Base-by-base conservation (phyloP, 2,113 vertebrate species). In the Ptychochromis oligacanthus region DNA sequence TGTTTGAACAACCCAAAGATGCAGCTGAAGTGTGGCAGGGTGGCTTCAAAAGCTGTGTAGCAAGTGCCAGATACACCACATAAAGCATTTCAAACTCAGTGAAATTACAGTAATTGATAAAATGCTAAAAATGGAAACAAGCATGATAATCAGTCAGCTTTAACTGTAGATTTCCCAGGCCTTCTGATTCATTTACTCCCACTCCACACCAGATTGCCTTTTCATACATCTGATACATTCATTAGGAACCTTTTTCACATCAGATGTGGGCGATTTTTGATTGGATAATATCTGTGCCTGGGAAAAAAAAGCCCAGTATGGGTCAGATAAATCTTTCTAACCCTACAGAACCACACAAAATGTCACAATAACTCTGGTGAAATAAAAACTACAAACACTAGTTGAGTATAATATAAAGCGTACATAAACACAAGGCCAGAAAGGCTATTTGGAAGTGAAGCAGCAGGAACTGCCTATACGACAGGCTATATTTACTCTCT, bases 381-480 rank as follows among this genome's bases (percentile, higher is more conserved):
- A 72, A 54, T 72, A 72, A 72, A 72, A 72, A 52, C 46, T 54
- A 72, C 67, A 72, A 54, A 72, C 46, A 72, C 67, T 54, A 72
- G 67, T 72, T 12, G 54, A 52, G 49, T 26, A 40, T 46, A 72
- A 77, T 52, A 75, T 28, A 76, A 82, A 52, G 5, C 0, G 6
- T 55, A 62, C 49, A 79, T 57, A 74, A 83, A 74, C 58, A 79
- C 61, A 38, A 54, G 52, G 59, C 74, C 43, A 12, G 61, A 49
- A 55, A 86, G 59, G 38, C 78, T 64, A 20, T 78, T 62, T 78
- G 75, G 26, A 79, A 83, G 43, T 28, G 40, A 83, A 80, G 46
- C 64, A 75, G 83, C 58, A 75, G 52, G 6, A 1, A 36, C 70
- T 58, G 64, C 24, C 13, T 65, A 88, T 75, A 82, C 36, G 67